Percentiles rank a stretch among this genome's conserved stretches.
phyloP scores from a whole-genome alignment of 2,888 invertebrate species.

The Conomelus anceps region DNA sequence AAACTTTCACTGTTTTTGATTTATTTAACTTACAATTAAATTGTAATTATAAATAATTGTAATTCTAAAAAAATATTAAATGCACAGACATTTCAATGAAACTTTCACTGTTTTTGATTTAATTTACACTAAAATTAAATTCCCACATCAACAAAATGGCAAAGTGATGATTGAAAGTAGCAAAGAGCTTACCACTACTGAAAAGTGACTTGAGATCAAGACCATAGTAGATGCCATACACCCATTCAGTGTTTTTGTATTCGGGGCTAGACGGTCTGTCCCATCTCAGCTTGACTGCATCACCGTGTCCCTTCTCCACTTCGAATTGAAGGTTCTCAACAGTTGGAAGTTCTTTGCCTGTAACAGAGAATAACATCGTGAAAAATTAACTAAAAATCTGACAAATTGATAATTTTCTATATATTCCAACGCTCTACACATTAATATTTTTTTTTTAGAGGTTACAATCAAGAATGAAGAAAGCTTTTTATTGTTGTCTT shows the following conservation, averaged over 20 bases:
- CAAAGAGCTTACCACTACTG: constrained; percentile 51
- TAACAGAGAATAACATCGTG: constrained; percentile 5
- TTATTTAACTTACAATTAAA: no score
- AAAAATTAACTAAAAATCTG: not conserved
- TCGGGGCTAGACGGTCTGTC: constrained; percentile 44
- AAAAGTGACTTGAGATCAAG: constrained; percentile 50
- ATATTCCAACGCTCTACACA: not conserved
- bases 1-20: no score
- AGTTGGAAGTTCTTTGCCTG: constrained; percentile 47
- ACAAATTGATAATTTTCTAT: not conserved
- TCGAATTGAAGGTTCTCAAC: constrained; percentile 47
- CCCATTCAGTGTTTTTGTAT: constrained; percentile 44
- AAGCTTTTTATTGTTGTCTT: no score
- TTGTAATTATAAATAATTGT: no score
- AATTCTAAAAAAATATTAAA: no score
- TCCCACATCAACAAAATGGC: no score
- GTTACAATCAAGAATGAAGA: not conserved
- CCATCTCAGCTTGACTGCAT: constrained; percentile 62
- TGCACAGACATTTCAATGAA: no score
- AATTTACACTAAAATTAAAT: no score
- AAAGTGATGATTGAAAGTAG: no score
- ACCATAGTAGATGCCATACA: constrained; percentile 68
- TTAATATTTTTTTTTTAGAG: not conserved
- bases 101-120: no score
- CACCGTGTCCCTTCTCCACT: constrained; percentile 50